Conservation (phyloP, 30 jellyfish, hydroid and myxozoan species). For the Turritopsis dohrnii region DNA sequence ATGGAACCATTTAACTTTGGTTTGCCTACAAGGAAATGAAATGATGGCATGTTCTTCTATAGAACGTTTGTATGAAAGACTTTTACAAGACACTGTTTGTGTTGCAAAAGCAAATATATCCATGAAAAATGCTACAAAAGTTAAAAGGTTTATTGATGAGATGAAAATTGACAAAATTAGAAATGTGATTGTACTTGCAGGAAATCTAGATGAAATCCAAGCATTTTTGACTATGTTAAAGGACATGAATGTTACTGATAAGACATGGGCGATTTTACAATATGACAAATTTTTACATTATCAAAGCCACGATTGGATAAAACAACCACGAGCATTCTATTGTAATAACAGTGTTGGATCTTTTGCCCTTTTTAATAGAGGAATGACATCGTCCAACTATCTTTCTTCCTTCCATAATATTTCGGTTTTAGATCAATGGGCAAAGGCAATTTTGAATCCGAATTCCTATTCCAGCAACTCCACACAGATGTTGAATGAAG, state of each 20-base stretch:
- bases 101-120: too few relatives aligned
- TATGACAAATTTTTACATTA: neutral
- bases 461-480: neutral
- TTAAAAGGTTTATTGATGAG: neutral
- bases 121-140: neutral
- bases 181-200: neutral
- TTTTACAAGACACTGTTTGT: neutral
- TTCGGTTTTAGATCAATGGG: neutral
- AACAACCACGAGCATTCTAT: neutral
- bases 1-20: neutral
- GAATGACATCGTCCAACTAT: neutral
- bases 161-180: neutral
- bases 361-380: neutral
- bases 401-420: neutral
- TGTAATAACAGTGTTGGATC: neutral
- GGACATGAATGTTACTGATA: neutral
- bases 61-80: neutral
- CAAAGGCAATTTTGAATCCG: neutral
- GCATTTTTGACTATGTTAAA: neutral
- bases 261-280: neutral
- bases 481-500: neutral
- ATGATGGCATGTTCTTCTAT: neutral
- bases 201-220: neutral
- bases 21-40: neutral
- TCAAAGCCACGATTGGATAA: neutral